Evolutionary conservation across 2,888 invertebrate species (phyloP).

Genomic region (Ischnura elegans): DNA sequence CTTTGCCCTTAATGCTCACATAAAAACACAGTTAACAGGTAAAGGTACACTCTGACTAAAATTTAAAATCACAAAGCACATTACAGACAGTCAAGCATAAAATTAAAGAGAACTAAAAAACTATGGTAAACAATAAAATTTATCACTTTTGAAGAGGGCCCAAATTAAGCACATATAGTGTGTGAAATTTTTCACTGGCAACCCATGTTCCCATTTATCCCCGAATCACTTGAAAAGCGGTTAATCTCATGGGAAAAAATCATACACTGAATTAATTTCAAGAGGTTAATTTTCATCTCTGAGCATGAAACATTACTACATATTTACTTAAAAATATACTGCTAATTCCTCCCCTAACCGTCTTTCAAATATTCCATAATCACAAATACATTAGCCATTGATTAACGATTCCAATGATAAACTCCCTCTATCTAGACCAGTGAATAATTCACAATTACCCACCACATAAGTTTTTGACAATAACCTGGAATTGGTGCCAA

Average conservation of each 20-base stretch:
- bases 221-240: neutral
- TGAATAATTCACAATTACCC: neutral
- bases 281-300: neutral
- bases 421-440: neutral
- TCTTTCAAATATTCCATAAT: neutral
- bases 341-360: neutral
- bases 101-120: neutral
- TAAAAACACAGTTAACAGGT: neutral
- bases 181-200: neutral
- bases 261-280: neutral
- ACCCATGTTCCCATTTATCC: neutral
- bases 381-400: neutral
- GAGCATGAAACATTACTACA: neutral
- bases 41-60: neutral
- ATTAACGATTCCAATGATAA: neutral
- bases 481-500: neutral
- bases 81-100: neutral
- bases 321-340: neutral
- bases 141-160: neutral
- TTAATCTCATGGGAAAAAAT: neutral
- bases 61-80: neutral
- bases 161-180: neutral
- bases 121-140: neutral
- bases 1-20: conserved; percentile 1
- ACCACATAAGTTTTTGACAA: neutral